Evolutionary conservation across 2,888 invertebrate genomes (phyloP).

Genomic region (Anthrax anthrax): DNA sequence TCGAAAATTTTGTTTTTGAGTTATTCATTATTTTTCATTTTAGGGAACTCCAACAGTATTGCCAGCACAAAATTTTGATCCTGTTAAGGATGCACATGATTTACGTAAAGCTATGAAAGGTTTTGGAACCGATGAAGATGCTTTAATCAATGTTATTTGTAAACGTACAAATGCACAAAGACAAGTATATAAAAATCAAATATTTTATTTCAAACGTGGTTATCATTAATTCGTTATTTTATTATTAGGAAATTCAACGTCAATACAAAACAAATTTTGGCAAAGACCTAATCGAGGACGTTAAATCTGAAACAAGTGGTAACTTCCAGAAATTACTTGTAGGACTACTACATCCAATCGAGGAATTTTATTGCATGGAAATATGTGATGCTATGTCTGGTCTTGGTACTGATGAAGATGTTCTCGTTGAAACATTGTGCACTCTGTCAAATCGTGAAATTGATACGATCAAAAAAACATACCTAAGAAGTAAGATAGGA

Average conservation of each 20-base stretch:
- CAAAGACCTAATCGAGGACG: constrained; percentile 62
- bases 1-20: too few species aligned
- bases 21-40: too few species aligned
- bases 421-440: constrained; percentile 77
- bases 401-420: constrained; percentile 70
- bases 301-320: constrained; percentile 79
- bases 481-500: constrained; percentile 52
- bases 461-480: constrained; percentile 60
- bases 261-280: constrained; percentile 34
- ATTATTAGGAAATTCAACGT: constrained; percentile 25
- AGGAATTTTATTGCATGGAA: constrained; percentile 67
- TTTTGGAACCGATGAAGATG: constrained; percentile 74
- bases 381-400: constrained; percentile 73
- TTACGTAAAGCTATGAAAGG: constrained; percentile 88
- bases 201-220: too few species aligned
- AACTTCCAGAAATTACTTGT: constrained; percentile 73
- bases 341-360: constrained; percentile 71
- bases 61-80: constrained; percentile 62
- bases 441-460: constrained; percentile 77
- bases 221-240: too few species aligned
- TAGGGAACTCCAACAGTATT: constrained; percentile 52
- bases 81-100: constrained; percentile 63
- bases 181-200: constrained; percentile 48
- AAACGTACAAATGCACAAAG: constrained; percentile 75
- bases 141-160: constrained; percentile 72